Conservation (phyloP, 35 echinoderm and acorn worm species). For the Amphiura filiformis region DNA sequence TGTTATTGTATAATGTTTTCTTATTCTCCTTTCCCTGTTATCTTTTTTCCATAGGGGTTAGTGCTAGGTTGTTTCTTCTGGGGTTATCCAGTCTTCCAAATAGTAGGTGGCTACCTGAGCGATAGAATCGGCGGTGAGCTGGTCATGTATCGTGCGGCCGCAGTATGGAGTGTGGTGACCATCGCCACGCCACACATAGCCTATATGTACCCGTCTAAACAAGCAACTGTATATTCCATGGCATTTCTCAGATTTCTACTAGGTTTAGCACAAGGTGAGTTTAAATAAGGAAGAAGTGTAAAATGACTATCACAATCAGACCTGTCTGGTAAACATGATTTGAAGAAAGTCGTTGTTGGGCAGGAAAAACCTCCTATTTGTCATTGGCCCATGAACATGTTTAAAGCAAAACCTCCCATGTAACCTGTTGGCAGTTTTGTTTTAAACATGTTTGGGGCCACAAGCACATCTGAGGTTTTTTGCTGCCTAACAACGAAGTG, state of each 20-base stretch:
- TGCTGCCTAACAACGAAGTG: too few relatives aligned
- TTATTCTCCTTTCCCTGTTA: background rate
- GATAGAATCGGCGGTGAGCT: conserved; percentile 88
- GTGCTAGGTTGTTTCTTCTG: conserved; percentile 95
- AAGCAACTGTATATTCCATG: conserved; percentile 64
- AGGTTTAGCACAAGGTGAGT: conserved; percentile 85
- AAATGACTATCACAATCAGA: background rate
- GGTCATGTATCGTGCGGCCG: conserved; percentile 57
- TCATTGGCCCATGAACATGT: too few relatives aligned
- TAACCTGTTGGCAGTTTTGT: too few relatives aligned
- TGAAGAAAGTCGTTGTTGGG: background rate
- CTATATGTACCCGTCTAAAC: conserved; percentile 75
- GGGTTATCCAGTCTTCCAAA: conserved; percentile 90
- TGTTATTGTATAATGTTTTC: too few relatives aligned
- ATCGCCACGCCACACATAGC: conserved; percentile 77
- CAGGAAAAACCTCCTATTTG: too few relatives aligned
- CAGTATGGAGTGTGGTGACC: conserved; percentile 68
- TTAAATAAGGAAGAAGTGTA: background rate
- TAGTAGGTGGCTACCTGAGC: conserved; percentile 77
- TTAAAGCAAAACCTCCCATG: too few relatives aligned
- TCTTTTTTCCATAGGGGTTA: conserved; percentile 68
- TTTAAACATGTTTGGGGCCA: background rate
- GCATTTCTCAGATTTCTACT: conserved; percentile 83
- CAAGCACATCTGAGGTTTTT: background rate
- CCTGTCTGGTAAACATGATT: background rate